Percentiles rank a stretch among this genome's conserved stretches.
Conservation (phyloP, 2,113 vertebrate genomes). For the Passer domesticus region DNA sequence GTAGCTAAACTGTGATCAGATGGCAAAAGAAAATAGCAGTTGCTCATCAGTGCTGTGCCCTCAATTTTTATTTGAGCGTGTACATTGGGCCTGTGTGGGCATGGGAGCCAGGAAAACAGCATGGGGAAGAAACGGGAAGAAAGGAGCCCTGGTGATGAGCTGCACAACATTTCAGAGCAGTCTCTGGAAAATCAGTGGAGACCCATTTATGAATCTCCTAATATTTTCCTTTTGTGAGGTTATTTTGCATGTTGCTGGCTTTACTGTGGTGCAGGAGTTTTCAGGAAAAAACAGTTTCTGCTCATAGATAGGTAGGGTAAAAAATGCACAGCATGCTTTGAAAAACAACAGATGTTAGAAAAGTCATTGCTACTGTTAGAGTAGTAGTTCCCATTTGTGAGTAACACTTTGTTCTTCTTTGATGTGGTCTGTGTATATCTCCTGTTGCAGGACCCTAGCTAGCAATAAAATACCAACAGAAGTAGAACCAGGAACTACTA, state of each 20-base stretch:
- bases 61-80: neutral
- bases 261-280: neutral
- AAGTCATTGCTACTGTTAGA: neutral
- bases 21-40: neutral
- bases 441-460: neutral
- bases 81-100: neutral
- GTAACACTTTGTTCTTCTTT: conserved; percentile 6
- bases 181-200: neutral
- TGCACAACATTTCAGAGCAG: neutral
- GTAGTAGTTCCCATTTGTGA: conserved; percentile 13
- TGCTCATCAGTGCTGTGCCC: neutral
- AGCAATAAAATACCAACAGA: conserved; percentile 11
- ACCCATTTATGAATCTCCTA: neutral
- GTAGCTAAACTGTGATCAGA: neutral
- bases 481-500: neutral
- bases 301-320: neutral
- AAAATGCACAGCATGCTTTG: neutral
- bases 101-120: neutral
- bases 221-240: neutral
- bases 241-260: neutral
- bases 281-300: neutral
- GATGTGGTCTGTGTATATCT: neutral
- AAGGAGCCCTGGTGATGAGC: neutral
- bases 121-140: neutral
- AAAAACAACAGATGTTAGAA: conserved; percentile 24